phyloP scores from a whole-genome alignment of 35 echinoderm and acorn worm genomes.

The Anneissia japonica region DNA sequence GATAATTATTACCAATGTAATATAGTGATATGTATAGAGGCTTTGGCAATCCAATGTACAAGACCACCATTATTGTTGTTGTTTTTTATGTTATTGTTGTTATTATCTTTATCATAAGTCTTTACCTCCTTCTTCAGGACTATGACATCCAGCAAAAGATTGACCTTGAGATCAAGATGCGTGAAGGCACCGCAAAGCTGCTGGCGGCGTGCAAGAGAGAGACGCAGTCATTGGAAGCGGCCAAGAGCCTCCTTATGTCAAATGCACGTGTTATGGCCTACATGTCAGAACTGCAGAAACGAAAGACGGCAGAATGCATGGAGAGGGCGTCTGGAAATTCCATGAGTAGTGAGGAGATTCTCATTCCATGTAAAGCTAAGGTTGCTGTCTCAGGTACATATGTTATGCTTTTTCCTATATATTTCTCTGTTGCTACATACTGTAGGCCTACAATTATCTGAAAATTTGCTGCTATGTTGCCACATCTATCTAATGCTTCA shows the following conservation, averaged over 20 bases:
- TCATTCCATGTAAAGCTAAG: constrained; percentile 63
- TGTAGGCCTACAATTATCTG: too few species aligned
- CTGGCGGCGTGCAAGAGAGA: constrained; percentile 92
- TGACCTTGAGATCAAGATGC: constrained; percentile 99
- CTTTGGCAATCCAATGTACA: too few species aligned
- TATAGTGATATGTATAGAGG: too few species aligned
- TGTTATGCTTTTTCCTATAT: too few species aligned
- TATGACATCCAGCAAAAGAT: constrained; percentile 99
- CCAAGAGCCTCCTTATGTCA: constrained; percentile 81
- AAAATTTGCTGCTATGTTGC: too few species aligned
- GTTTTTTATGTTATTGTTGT: too few species aligned
- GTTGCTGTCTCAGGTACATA: constrained; percentile 70
- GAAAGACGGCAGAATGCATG: constrained; percentile 76
- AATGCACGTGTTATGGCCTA: constrained; percentile 80
- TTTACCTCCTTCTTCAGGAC: constrained; percentile 44
- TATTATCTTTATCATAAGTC: too few species aligned
- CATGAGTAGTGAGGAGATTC: background rate
- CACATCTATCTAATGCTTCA: too few species aligned
- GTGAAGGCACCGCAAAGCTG: constrained; percentile 83
- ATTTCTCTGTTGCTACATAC: too few species aligned
- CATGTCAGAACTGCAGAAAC: constrained; percentile 83
- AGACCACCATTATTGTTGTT: too few species aligned
- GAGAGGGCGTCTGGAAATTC: constrained; percentile 26
- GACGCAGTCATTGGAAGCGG: constrained; percentile 68
- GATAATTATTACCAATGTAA: too few species aligned